These are phyloP conservation scores for Cyprinodon brontotheroides DNA, from an alignment of 2,113 vertebrate species.

Conservation along the genomic window DNA sequence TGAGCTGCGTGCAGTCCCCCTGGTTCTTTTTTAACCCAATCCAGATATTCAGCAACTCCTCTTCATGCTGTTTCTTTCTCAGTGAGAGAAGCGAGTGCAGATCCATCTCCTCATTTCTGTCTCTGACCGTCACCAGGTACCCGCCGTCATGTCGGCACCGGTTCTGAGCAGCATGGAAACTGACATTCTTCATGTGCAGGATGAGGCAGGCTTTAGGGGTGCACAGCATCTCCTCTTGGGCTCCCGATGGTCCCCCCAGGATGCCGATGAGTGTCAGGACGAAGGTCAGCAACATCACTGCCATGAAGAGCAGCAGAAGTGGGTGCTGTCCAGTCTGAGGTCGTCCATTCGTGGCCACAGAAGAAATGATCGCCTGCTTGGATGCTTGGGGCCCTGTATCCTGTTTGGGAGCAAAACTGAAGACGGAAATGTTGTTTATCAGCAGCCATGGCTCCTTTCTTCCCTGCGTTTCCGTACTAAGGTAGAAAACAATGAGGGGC, in stretches of 20 bases:
- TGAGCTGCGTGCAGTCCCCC: slow-evolving; percentile 40
- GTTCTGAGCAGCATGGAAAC: slow-evolving; percentile 50
- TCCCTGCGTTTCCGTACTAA: slow-evolving; percentile 64
- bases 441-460: slow-evolving; percentile 45
- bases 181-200: slow-evolving; percentile 40
- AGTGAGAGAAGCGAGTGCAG: slow-evolving; percentile 58
- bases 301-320: slow-evolving; percentile 19
- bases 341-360: slow-evolving; percentile 31
- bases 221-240: slow-evolving; percentile 59
- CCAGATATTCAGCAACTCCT: slow-evolving; percentile 51
- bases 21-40: slow-evolving; percentile 73
- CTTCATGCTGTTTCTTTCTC: slow-evolving; percentile 5
- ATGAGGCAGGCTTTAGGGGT: slow-evolving; percentile 70
- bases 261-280: slow-evolving; percentile 54
- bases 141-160: slow-evolving; percentile 72
- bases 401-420: slow-evolving; percentile 71
- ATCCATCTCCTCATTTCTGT: slow-evolving; percentile 58
- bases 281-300: slow-evolving; percentile 64
- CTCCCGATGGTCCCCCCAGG: slow-evolving; percentile 24
- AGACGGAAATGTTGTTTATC: slow-evolving; percentile 69
- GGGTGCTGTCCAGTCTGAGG: slow-evolving; percentile 13
- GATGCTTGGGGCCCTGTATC: slow-evolving; percentile 61
- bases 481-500: slow-evolving; percentile 70
- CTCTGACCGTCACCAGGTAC: slow-evolving; percentile 70
- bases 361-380: slow-evolving; percentile 38